These are phyloP conservation scores for Epicampocera succincta DNA, from an alignment of 2,888 invertebrate genomes.

Conservation along the genomic window DNA sequence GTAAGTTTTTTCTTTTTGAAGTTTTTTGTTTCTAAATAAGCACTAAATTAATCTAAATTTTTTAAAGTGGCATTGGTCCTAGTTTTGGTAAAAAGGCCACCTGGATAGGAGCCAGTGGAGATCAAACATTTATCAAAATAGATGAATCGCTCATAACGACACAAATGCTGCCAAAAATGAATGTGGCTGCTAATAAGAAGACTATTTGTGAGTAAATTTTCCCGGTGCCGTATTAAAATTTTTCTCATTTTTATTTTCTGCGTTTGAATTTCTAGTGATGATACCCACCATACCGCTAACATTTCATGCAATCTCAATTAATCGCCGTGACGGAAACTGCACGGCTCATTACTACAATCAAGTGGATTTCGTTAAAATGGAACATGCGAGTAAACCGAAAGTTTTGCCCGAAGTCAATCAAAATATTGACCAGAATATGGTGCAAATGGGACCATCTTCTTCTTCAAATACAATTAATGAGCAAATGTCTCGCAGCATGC, in stretches of 20 bases:
- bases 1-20: slow-evolving; percentile 73
- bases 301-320: slow-evolving; percentile 94
- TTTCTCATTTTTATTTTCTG: background rate
- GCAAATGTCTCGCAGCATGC: slow-evolving; percentile 82
- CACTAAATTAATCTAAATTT: too few relatives aligned
- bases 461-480: slow-evolving; percentile 78
- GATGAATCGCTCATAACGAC: slow-evolving; percentile 96
- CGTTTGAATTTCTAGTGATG: slow-evolving; percentile 85
- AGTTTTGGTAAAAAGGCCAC: slow-evolving; percentile 93
- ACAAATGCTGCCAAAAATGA: slow-evolving; percentile 92
- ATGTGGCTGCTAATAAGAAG: slow-evolving; percentile 92
- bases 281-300: slow-evolving; percentile 90
- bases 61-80: slow-evolving; percentile 86
- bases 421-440: slow-evolving; percentile 75
- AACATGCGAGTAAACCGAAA: slow-evolving; percentile 83
- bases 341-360: slow-evolving; percentile 92
- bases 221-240: background rate
- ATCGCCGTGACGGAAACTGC: slow-evolving; percentile 93
- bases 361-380: slow-evolving; percentile 89
- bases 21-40: background rate
- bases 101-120: slow-evolving; percentile 97
- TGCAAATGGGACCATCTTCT: slow-evolving; percentile 53
- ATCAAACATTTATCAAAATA: slow-evolving; percentile 96
- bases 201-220: slow-evolving; percentile 87
- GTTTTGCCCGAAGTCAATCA: slow-evolving; percentile 79